Base-by-base conservation (phyloP, 2,113 vertebrate species). In the Mastomys coucha region DNA sequence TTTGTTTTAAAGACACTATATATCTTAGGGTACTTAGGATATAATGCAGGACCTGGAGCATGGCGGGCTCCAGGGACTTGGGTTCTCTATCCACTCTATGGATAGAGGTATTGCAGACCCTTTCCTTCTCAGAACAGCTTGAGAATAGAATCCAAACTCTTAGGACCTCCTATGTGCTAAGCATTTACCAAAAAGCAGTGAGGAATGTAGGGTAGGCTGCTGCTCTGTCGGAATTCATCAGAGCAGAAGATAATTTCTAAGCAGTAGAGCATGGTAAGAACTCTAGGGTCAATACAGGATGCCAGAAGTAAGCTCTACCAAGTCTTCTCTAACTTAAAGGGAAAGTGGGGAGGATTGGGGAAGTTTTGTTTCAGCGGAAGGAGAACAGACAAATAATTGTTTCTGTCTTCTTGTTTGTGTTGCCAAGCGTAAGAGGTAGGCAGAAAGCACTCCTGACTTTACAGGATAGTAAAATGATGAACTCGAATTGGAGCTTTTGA, bases 111-210 rank as follows among this genome's bases (percentile, higher is more conserved):
- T 87, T 82, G 65, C 26, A 93, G 85, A 72, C 45, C 9, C 22
- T 67, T 42, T 89, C 20, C 82, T 53, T 75, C 90, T 92, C 65
- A 95, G 56, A 67, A 76, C n/a, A 91, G 58, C 39, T 36, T 39
- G 33, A 81, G 65, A 89, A 91, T 10, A 92, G 95, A 95, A 94
- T 3, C 49, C 58, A 97, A 91, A 6, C n/a, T 94, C 33, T 22
- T 77, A 31, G 56, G 31, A 36, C 4, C 2, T 49, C 31, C 10
- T 60, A 12, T 63, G 73, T 76, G 2, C 39, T 75, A 81, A 87
- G 3, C 49, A n/a, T 39, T 81, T 69, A 39, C 10, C 88, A n/a
- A 20, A 26, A n/a, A 88, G 91, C 45, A 1, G 53, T 63, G 45
- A 67, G 17, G 51, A 85, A 90, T 84, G 51, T 31, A 82, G 28